Conservation (phyloP, 2,113 vertebrate species). For the Pseudorasbora parva region DNA sequence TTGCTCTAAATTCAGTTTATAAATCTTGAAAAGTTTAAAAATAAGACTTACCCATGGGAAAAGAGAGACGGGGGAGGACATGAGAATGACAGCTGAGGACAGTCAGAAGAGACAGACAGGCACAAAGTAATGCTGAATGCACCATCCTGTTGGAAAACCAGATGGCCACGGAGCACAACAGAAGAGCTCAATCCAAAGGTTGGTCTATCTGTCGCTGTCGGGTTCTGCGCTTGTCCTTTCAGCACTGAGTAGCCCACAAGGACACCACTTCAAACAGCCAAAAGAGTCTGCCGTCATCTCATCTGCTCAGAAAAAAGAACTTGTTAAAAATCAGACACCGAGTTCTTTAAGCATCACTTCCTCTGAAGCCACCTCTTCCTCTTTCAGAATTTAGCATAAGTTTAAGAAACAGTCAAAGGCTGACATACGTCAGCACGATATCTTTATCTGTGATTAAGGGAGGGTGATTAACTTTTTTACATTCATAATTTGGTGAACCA, state of each 20-base stretch:
- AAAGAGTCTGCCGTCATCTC: slow-evolving; percentile 55
- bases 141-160: slow-evolving; percentile 60
- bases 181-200: slow-evolving; percentile 28
- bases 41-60: slow-evolving; percentile 67
- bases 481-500: background rate
- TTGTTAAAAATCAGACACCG: background rate
- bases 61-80: slow-evolving; percentile 70
- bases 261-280: slow-evolving; percentile 54
- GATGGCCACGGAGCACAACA: background rate
- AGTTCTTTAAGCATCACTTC: slow-evolving; percentile 16
- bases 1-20: background rate
- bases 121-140: slow-evolving; percentile 8
- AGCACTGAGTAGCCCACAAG: background rate
- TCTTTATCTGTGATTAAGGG: background rate
- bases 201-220: background rate
- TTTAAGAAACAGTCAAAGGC: background rate
- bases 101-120: slow-evolving; percentile 57
- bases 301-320: slow-evolving; percentile 39
- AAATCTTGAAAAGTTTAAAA: background rate
- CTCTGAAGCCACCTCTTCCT: slow-evolving; percentile 31
- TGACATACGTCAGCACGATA: background rate
- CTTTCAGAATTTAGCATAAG: slow-evolving; percentile 2
- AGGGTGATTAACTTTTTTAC: background rate
- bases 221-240: background rate
- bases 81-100: slow-evolving; percentile 45